Percentiles rank a stretch among this genome's conserved stretches.
phyloP scores from a whole-genome alignment of 1,140 invertebrate genomes.

The Drosophila guanche region DNA sequence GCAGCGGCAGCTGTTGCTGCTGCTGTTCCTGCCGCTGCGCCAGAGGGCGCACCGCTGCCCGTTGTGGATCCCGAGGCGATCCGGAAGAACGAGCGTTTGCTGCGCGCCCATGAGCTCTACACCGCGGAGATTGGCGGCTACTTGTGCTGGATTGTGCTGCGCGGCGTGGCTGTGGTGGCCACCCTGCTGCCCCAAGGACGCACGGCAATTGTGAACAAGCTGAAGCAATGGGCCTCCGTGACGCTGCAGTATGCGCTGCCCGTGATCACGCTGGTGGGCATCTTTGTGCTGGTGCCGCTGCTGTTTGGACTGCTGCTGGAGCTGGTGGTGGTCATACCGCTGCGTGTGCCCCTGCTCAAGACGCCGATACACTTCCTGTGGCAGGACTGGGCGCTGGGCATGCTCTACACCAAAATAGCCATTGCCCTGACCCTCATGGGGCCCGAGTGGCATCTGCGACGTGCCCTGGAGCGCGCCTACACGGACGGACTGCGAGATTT shows the following conservation, averaged over 20 bases:
- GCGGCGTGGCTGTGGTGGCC: constrained; percentile 90
- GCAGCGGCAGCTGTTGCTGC: constrained; percentile 83
- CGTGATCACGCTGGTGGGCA: constrained; percentile 86
- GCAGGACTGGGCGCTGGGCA: constrained; percentile 98
- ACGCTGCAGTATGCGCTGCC: constrained; percentile 89
- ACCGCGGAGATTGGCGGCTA: constrained; percentile 95
- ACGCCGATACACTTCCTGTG: constrained; percentile 97
- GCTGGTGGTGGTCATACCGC: constrained; percentile 94
- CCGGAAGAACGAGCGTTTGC: constrained; percentile 85
- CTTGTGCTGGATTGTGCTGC: constrained; percentile 93
- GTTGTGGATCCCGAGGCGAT: constrained; percentile 47
- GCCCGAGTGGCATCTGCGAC: constrained; percentile 96
- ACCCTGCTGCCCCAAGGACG: constrained; percentile 95
- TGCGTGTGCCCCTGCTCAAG: constrained; percentile 96
- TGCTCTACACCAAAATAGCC: constrained; percentile 99
- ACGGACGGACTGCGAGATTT: constrained; percentile 96
- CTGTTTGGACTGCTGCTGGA: constrained; percentile 96
- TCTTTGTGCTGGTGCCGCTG: constrained; percentile 96
- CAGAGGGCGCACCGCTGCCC: neutral
- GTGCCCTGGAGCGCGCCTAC: constrained; percentile 95
- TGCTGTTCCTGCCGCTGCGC: constrained; percentile 83
- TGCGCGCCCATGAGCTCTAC: constrained; percentile 96
- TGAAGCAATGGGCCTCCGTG: constrained; percentile 90
- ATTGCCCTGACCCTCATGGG: constrained; percentile 98
- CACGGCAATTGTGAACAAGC: constrained; percentile 88